Base-by-base conservation (phyloP, 1,140 invertebrate species). In the Plodia interpunctella region DNA sequence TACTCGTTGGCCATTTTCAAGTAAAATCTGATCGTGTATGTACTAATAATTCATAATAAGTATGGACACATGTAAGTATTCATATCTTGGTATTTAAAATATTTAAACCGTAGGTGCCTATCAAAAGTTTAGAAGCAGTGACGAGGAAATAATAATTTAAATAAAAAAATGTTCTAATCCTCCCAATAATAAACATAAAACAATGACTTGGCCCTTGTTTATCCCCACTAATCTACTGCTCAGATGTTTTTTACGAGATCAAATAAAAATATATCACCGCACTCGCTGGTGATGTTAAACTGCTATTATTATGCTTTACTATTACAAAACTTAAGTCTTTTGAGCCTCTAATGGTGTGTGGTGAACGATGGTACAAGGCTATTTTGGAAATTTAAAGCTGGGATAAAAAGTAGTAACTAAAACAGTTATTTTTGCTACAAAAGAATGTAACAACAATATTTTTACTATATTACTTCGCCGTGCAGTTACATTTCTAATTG, bases 251-350 rank as follows among this genome's bases (percentile, higher is more conserved):
- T 44, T 44, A 44, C 38, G 38, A 44, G 38, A 44, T 44, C 38
- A 44, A 10, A 44, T 44, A 44, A 44, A 35, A 44, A 44, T 44
- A 44, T 44, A 44, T 44, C 38, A 44, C 38, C 32, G 32, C 1
- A 35, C 4, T 11, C 32, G 32, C 32, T 44, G 38, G 38, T 15
- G 38, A 44, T 44, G 38, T 44, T 44, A 17, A 35, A 44, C 13
- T 44, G 38, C 38, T 44, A 44, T 44, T 44, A 44, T 44, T 44
- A 44, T 44, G 38, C 38, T 44, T 44, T 44, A 44, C 38, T 44
- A 44, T n/a, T 15, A 5, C 38, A 10, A 44, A 44, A 44, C 38
- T 44, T 44, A 15, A 44, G 15, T 44, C 38, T 44, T 17, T 44
- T 44, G 38, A 44, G 38, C 38, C n/a, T 15, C 10, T 44, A 44